phyloP scores from a whole-genome alignment of 2,797 vertebrate genomes.

The Hyperoplus immaculatus region DNA sequence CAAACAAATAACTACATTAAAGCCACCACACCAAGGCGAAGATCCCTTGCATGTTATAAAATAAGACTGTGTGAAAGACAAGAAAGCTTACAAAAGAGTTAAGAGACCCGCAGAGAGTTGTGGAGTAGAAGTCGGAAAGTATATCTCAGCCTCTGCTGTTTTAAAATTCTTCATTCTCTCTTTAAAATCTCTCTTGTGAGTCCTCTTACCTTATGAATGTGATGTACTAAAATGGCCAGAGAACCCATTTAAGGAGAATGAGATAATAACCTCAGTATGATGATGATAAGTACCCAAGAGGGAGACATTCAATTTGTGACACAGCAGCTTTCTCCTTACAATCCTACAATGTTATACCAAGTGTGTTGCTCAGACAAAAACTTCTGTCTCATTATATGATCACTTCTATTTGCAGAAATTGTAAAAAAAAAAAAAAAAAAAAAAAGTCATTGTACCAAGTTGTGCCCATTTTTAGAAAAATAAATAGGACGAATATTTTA shows the following conservation, averaged over 20 bases:
- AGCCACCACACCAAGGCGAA: no score
- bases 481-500: no score
- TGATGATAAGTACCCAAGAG: not conserved
- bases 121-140: not conserved
- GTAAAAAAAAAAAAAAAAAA: no score
- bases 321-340: no score
- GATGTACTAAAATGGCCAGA: not conserved
- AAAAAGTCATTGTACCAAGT: no score
- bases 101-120: not conserved
- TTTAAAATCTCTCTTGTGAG: not conserved
- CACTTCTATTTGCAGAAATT: no score
- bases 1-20: no score
- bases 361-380: no score
- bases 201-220: not conserved
- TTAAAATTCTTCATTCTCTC: not conserved
- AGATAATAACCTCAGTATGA: not conserved
- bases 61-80: constrained; percentile 3
- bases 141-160: not conserved
- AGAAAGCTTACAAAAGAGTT: not conserved
- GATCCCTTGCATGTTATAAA: not conserved
- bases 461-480: no score
- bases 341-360: no score
- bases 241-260: not conserved
- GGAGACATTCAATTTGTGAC: not conserved
- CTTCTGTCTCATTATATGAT: no score